phyloP scores from a whole-genome alignment of 2,888 invertebrate genomes.

The Morpho achilles region DNA sequence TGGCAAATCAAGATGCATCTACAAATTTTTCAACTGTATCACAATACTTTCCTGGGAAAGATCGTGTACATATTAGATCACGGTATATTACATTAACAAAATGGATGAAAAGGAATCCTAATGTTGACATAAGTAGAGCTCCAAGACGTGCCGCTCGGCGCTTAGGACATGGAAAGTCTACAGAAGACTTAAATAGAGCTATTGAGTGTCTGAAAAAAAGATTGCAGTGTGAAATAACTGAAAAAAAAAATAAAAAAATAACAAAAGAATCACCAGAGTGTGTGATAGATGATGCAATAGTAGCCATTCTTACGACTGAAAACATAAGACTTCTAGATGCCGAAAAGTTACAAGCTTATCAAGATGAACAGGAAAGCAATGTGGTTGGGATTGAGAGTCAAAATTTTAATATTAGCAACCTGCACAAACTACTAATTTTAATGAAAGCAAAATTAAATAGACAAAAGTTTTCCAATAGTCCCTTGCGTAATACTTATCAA shows the following conservation, averaged over 20 bases:
- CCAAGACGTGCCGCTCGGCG: slow-evolving; percentile 57
- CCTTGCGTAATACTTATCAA: slow-evolving; percentile 35
- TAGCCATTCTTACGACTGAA: slow-evolving; percentile 45
- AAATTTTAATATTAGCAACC: slow-evolving; percentile 39
- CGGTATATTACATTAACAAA: slow-evolving; percentile 76
- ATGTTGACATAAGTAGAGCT: slow-evolving; percentile 48
- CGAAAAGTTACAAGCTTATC: slow-evolving; percentile 20
- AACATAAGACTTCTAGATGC: slow-evolving; percentile 34
- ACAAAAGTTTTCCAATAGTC: slow-evolving; percentile 36
- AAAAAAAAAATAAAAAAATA: slow-evolving; percentile 39
- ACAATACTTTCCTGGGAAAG: slow-evolving; percentile 72
- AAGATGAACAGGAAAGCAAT: slow-evolving; percentile 17
- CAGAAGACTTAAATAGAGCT: slow-evolving; percentile 48
- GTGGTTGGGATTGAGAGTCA: neutral
- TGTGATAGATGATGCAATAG: slow-evolving; percentile 53
- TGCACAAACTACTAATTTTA: slow-evolving; percentile 47
- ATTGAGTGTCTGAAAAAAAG: slow-evolving; percentile 56
- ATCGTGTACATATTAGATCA: slow-evolving; percentile 79
- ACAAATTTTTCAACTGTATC: slow-evolving; percentile 65
- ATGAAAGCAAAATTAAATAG: slow-evolving; percentile 47
- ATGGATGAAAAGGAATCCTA: slow-evolving; percentile 71
- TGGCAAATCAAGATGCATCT: slow-evolving; percentile 63
- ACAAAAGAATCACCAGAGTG: slow-evolving; percentile 40
- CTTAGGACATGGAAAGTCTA: slow-evolving; percentile 45
- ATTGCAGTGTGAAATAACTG: slow-evolving; percentile 44